Conservation (phyloP, 2,797 vertebrate genomes). For the Peromyscus attwateri region DNA sequence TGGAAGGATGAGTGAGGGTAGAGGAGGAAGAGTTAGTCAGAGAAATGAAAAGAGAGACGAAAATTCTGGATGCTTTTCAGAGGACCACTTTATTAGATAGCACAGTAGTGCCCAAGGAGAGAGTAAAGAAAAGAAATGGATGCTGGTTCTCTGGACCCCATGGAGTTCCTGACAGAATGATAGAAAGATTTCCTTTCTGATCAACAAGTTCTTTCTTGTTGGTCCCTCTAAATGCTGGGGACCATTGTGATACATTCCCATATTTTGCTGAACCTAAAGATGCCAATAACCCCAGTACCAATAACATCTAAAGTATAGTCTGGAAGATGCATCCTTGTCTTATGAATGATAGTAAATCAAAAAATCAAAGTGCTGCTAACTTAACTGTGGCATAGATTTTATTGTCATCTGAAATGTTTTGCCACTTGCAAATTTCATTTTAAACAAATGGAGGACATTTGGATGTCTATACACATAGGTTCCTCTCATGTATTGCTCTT, state of each 20-base stretch:
- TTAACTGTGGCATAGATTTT: not conserved
- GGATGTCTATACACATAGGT: not conserved
- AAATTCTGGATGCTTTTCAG: not conserved
- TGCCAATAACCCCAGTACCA: not conserved
- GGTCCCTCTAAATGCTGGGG: not conserved
- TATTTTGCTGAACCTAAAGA: slow-evolving; percentile 12
- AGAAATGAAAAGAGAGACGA: not conserved
- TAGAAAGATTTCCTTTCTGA: not conserved
- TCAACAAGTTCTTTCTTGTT: not conserved
- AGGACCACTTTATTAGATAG: not conserved
- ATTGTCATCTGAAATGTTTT: not conserved
- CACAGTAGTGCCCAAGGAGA: not conserved
- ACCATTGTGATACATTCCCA: not conserved
- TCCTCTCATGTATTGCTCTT: not conserved
- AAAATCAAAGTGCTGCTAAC: not conserved
- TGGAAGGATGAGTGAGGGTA: not conserved
- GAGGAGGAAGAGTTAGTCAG: not conserved
- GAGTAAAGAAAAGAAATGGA: not conserved
- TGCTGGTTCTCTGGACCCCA: not conserved
- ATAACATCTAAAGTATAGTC: not conserved
- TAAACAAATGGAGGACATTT: not conserved
- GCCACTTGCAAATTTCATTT: not conserved
- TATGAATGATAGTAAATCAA: not conserved
- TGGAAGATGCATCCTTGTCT: not conserved
- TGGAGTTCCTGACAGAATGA: not conserved